phyloP scores from a whole-genome alignment of 1,140 invertebrate genomes.

The Piezodorus guildinii region DNA sequence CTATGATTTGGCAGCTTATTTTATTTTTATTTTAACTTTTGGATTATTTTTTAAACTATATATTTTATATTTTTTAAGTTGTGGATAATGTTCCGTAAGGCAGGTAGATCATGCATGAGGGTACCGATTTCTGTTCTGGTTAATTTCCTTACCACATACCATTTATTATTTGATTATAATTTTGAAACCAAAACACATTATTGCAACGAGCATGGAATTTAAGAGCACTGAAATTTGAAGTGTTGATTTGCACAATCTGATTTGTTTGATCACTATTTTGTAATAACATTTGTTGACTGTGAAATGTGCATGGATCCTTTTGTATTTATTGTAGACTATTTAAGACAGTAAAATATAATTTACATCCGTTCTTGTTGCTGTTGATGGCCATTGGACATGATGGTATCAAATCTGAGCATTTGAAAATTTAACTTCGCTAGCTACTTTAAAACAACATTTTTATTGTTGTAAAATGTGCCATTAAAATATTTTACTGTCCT shows the following conservation, averaged over 20 bases:
- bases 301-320: slow-evolving; percentile 11
- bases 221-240: slow-evolving; percentile 5
- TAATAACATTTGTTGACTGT: slow-evolving; percentile 5
- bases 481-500: no score
- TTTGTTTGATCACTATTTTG: slow-evolving; percentile 10
- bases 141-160: not conserved
- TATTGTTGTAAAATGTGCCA: no score
- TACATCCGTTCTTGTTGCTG: no score
- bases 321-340: slow-evolving; percentile 11
- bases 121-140: not conserved
- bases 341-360: no score
- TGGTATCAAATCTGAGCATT: no score
- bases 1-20: slow-evolving; percentile 14
- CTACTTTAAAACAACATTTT: no score
- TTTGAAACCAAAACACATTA: not conserved
- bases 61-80: not conserved
- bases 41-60: not conserved
- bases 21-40: not conserved
- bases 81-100: not conserved
- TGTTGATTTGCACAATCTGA: slow-evolving; percentile 20
- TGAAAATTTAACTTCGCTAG: no score
- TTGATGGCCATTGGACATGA: no score
- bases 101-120: slow-evolving; percentile 11
- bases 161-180: no score
- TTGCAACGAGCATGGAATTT: slow-evolving; percentile 9